Evolutionary conservation across 2,113 vertebrate genomes (phyloP), one percentile per base, ranked within the genome.

Genomic region (Ammodramus savannarum): DNA sequence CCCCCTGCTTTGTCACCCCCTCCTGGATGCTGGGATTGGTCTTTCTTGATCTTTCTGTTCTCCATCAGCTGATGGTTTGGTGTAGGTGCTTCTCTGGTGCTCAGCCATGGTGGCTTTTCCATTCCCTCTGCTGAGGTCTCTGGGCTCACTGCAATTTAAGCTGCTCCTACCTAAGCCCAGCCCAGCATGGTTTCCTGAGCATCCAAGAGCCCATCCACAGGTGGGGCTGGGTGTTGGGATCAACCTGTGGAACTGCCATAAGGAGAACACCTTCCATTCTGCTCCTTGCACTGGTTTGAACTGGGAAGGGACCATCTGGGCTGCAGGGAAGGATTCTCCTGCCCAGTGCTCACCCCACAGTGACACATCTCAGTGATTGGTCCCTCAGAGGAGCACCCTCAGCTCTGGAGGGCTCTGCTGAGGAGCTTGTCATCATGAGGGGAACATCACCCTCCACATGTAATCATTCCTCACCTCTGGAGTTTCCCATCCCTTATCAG

Each of bases 291-390:
- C 48, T 74, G 84, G 20, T 79, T 46, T 75, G 59, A 62, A 57
- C 21, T 59, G 71, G 74, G 39, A 67, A 89, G 11, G 43, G 18
- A 4, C 20, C 8, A 7, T 3, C 3, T 36, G 57, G 20, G 46
- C 32, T 74, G 43, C 4, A 8, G 49, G 31, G 22, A 69, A 51
- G 32, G 73, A 29, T 17, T 17, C 27, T 82, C 27, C 21, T 0
- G 4, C n/a, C n/a, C 6, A 1, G 27, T 3, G 12, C 61, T 44
- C 16, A 7, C 36, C 51, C 34, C 1, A 1, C 32, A 67, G 49
- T 23, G 36, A 12, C 1, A 4, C 44, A 76, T 1, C 49, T 43
- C 1, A 0, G 18, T 0, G 27, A 16, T 7, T 1, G 17, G 46
- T 80, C 46, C 82, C 55, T 54, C 22, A 1, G 34, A 1, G 2